A percentile compares a stretch with the other conserved stretches of the same genome.
These are phyloP conservation scores for Typhlomys cinereus DNA, from an alignment of 2,113 vertebrate species.

Conservation along the genomic window DNA sequence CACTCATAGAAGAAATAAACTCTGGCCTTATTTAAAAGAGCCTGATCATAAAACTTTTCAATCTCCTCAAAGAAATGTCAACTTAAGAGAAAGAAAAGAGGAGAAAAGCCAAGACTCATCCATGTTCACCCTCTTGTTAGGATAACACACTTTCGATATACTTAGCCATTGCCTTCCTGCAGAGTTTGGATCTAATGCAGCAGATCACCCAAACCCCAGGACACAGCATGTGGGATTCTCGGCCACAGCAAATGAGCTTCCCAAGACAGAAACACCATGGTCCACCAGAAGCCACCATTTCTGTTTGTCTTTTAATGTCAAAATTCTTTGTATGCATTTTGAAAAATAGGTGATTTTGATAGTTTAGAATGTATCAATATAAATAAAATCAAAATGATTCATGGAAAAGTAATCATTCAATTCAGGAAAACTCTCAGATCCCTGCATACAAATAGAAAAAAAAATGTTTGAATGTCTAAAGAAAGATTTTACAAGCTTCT, in stretches of 20 bases:
- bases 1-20: background rate
- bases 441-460: background rate
- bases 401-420: background rate
- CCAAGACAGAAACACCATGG: background rate
- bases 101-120: background rate
- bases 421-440: background rate
- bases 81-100: background rate
- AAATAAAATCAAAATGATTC: slow-evolving; percentile 23
- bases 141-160: background rate
- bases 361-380: background rate
- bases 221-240: no score
- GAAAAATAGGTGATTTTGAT: slow-evolving; percentile 8
- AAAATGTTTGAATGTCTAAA: background rate
- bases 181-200: background rate
- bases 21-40: background rate
- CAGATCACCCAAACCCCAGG: background rate
- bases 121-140: background rate
- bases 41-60: background rate
- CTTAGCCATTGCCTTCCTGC: background rate
- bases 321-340: background rate
- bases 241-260: background rate
- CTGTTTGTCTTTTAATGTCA: background rate
- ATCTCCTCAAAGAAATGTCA: background rate
- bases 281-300: no score
- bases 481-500: background rate